A percentile compares a stretch with the other conserved stretches of the same genome.
These are phyloP conservation scores for Acleris emargana DNA, from an alignment of 2,888 invertebrate genomes.

Conservation along the genomic window DNA sequence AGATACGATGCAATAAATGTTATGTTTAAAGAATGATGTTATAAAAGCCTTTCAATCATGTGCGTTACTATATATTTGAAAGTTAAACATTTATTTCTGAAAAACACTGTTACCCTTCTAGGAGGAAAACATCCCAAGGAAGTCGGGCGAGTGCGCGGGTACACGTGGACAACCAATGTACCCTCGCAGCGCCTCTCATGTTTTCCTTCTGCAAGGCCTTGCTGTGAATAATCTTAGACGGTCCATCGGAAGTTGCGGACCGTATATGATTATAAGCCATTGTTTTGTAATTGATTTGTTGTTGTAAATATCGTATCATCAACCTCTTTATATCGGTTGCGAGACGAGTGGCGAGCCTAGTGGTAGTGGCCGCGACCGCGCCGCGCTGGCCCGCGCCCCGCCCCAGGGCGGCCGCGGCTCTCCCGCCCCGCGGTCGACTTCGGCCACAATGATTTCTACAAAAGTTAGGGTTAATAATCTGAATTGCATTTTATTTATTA, in stretches of 20 bases:
- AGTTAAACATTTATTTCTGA: slow-evolving; percentile 50
- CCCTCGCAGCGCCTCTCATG: slow-evolving; percentile 68
- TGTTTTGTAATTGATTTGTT: slow-evolving; percentile 68
- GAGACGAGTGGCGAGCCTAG: slow-evolving; percentile 65
- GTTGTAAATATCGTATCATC: slow-evolving; percentile 64
- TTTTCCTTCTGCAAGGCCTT: slow-evolving; percentile 69
- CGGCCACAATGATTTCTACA: slow-evolving; percentile 78
- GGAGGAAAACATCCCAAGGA: slow-evolving; percentile 66
- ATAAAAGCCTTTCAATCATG: slow-evolving; percentile 25
- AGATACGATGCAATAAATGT: slow-evolving; percentile 36
- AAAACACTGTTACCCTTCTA: slow-evolving; percentile 71
- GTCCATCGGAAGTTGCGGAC: slow-evolving; percentile 80
- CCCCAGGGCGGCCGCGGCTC: slow-evolving; percentile 52
- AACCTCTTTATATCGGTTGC: slow-evolving; percentile 66
- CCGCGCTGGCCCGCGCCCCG: slow-evolving; percentile 36
- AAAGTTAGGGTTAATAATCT: slow-evolving; percentile 83
- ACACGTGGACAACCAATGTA: slow-evolving; percentile 63
- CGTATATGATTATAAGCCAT: slow-evolving; percentile 64
- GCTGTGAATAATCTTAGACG: slow-evolving; percentile 62
- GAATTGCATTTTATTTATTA: slow-evolving; percentile 85
- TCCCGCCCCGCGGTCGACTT: slow-evolving; percentile 63
- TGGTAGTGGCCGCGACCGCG: slow-evolving; percentile 57
- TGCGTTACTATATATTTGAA: slow-evolving; percentile 29
- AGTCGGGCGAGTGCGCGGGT: slow-evolving; percentile 67
- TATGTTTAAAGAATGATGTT: slow-evolving; percentile 31